phyloP scores from a whole-genome alignment of 1,140 invertebrate species.

The Trachymyrmex septentrionalis region DNA sequence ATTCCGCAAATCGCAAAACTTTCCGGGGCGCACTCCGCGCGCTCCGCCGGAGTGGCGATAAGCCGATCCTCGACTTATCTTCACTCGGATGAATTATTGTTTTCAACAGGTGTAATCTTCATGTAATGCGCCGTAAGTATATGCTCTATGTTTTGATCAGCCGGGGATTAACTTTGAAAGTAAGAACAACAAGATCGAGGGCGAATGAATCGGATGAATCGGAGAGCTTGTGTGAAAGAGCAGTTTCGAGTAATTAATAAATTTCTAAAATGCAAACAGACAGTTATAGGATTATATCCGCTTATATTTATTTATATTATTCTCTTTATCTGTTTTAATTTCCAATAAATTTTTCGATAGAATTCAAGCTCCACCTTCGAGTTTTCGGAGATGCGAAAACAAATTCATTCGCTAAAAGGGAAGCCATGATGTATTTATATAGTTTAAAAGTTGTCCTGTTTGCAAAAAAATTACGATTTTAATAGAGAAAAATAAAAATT shows the following conservation, averaged over 20 bases:
- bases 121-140: not conserved
- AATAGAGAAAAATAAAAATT: not conserved
- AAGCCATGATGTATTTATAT: not conserved
- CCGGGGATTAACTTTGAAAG: not conserved
- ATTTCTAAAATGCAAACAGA: not conserved
- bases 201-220: not conserved
- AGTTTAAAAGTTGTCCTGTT: not conserved
- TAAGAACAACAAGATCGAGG: constrained; percentile 26
- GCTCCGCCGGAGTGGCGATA: not conserved
- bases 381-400: not conserved
- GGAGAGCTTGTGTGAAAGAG: not conserved
- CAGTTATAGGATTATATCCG: too few species aligned
- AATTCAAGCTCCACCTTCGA: too few species aligned
- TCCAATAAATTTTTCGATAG: not conserved
- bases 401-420: not conserved
- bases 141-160: too few species aligned
- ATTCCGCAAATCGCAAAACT: not conserved
- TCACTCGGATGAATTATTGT: not conserved
- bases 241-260: not conserved
- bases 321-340: not conserved
- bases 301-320: not conserved
- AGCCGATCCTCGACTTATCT: not conserved
- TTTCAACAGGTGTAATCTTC: not conserved
- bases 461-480: not conserved
- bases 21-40: not conserved